Conservation (phyloP, 2,888 invertebrate genomes). For the Nysson spinosus region DNA sequence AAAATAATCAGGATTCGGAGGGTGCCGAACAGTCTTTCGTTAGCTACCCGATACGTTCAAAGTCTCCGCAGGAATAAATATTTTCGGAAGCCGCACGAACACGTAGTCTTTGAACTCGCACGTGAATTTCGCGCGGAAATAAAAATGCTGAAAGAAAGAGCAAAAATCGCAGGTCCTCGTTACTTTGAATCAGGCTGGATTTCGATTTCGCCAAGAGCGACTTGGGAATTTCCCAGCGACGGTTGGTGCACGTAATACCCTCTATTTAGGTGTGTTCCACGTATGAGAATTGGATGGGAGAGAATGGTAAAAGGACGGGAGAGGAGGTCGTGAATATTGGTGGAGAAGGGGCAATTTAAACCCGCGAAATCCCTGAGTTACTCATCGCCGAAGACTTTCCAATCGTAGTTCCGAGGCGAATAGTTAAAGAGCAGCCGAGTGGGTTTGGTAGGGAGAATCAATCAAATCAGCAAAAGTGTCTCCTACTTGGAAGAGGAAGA, state of each 20-base stretch:
- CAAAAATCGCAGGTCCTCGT: too few species aligned
- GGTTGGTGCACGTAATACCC: conserved; percentile 42
- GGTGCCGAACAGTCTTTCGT: too few species aligned
- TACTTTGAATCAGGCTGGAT: conserved; percentile 13
- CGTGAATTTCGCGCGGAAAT: too few species aligned
- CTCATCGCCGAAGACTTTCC: conserved; percentile 15
- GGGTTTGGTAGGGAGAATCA: too few species aligned
- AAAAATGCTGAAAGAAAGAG: too few species aligned
- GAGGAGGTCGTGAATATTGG: too few species aligned
- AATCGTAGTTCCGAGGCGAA: not conserved
- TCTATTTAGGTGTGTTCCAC: conserved; percentile 22
- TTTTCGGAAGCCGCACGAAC: conserved; percentile 18
- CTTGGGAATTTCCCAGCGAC: conserved; percentile 62
- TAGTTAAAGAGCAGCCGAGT: not conserved
- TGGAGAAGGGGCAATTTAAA: too few species aligned
- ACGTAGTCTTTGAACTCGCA: not conserved
- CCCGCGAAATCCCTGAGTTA: too few species aligned
- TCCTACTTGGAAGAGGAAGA: too few species aligned
- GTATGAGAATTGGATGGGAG: not conserved
- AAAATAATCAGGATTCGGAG: too few species aligned
- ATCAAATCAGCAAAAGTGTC: too few species aligned
- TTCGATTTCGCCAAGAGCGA: conserved; percentile 27
- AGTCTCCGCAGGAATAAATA: conserved; percentile 21
- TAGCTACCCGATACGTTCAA: conserved; percentile 16
- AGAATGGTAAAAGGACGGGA: conserved; percentile 20